Evolutionary conservation across 2,113 vertebrate genomes (phyloP), one percentile per base, ranked within the genome.

Genomic region (Xerus inauris): DNA sequence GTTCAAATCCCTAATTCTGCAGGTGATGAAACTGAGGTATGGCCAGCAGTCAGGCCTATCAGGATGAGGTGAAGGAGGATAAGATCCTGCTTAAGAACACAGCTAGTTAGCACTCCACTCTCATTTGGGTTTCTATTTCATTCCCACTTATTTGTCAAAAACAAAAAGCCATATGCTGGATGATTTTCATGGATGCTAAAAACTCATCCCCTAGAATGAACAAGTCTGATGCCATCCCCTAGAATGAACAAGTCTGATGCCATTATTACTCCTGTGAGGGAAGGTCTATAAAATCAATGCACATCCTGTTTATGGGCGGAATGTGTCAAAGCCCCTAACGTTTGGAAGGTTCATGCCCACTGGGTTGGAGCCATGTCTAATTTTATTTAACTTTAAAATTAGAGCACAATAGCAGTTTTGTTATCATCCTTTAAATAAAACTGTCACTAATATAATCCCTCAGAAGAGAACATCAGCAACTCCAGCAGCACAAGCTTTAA

Each of bases 301-400:
- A 24, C 22, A 47, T 59, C 67, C 69, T 65, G 42, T 42, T 71
- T 73, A 77, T 17, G 38, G 7, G 12, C n/a, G 12, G 40, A 4
- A 20, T 4, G 26, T 87, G n/a, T 87, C 62, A 85, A 91, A 88
- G 57, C 10, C 11, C 40, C 69, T 77, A 92, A 91, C 65, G 81
- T 65, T 90, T 72, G 69, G 77, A 85, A 76, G 6, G 30, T 19
- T 17, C 3, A 35, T 3, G 26, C 32, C 87, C 54, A 62, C 57
- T 32, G 83, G 42, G 71, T 4, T 64, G 9, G 7, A 82, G 40
- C n/a, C 51, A 35, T 24, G 54, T 72, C 83, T 94, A 67, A 67
- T 91, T 93, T 89, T 54, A 71, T 90, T 51, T 96, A 91, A 65
- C 65, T 93, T 80, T 84, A 91, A 84, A 91, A 45, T 59, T 17